phyloP scores from a whole-genome alignment of 2,797 vertebrate genomes.

The Hipposideros larvatus region DNA sequence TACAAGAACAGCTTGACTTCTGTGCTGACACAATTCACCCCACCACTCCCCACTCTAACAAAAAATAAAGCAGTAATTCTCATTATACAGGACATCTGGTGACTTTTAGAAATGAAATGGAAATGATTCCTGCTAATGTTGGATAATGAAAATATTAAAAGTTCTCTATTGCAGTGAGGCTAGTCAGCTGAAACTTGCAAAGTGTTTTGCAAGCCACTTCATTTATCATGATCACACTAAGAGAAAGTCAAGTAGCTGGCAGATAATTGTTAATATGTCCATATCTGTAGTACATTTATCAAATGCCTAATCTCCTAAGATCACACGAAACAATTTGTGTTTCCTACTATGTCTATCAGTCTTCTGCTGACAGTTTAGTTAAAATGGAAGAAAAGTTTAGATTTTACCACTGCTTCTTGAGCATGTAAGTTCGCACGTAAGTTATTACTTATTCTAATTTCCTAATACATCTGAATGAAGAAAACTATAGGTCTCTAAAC shows the following conservation, averaged over 20 bases:
- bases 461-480: not conserved
- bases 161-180: not conserved
- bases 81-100: not conserved
- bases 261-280: not conserved
- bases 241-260: not conserved
- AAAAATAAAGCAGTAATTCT: not conserved
- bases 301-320: not conserved
- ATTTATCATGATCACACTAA: not conserved
- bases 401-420: not conserved
- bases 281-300: not conserved
- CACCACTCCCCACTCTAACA: not conserved
- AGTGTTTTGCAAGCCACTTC: not conserved
- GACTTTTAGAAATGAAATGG: not conserved
- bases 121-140: not conserved
- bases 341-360: not conserved
- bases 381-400: not conserved
- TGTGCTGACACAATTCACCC: not conserved
- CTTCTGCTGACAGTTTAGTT: not conserved
- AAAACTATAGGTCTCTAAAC: not conserved
- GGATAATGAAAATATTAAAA: not conserved
- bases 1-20: not conserved
- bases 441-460: constrained; percentile 15
- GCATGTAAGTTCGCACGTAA: not conserved
- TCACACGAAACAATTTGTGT: not conserved
- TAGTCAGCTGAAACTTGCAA: not conserved